Evolutionary conservation across 2,113 vertebrate species (phyloP).

Genomic region (Scomber japonicus): DNA sequence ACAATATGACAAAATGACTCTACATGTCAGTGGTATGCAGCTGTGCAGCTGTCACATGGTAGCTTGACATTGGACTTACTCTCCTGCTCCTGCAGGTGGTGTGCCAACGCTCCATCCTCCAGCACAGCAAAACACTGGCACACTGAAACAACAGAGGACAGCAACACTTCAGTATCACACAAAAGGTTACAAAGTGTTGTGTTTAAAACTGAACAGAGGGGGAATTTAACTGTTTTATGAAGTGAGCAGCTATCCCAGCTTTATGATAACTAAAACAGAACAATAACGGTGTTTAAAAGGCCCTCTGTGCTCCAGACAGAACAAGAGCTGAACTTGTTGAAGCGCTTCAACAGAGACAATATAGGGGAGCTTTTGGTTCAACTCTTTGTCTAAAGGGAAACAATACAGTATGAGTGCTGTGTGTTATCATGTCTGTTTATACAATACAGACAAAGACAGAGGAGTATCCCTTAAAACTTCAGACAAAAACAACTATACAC

Average conservation of each 20-base stretch:
- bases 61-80: slow-evolving; percentile 69
- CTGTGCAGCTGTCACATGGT: slow-evolving; percentile 1
- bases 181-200: not conserved
- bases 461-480: slow-evolving; percentile 19
- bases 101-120: slow-evolving; percentile 84
- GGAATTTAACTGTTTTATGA: slow-evolving; percentile 1
- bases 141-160: slow-evolving; percentile 72
- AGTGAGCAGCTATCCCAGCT: not conserved
- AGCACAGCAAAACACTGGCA: slow-evolving; percentile 83
- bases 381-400: slow-evolving; percentile 20
- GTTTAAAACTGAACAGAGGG: slow-evolving; percentile 5
- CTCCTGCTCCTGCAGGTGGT: slow-evolving; percentile 86
- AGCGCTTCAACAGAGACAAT: not conserved
- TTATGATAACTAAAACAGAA: not conserved
- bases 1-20: not conserved
- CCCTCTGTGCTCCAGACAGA: not conserved
- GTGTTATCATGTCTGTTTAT: slow-evolving; percentile 39
- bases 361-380: slow-evolving; percentile 31
- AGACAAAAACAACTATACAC: slow-evolving; percentile 14
- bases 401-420: slow-evolving; percentile 8
- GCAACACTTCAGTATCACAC: slow-evolving; percentile 14
- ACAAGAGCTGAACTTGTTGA: not conserved
- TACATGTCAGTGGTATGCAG: not conserved
- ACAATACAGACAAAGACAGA: slow-evolving; percentile 30
- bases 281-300: not conserved